Evolutionary conservation across 1,140 invertebrate genomes (phyloP), one percentile per base, ranked within the genome.

Genomic region (Drosophila melanogaster): DNA sequence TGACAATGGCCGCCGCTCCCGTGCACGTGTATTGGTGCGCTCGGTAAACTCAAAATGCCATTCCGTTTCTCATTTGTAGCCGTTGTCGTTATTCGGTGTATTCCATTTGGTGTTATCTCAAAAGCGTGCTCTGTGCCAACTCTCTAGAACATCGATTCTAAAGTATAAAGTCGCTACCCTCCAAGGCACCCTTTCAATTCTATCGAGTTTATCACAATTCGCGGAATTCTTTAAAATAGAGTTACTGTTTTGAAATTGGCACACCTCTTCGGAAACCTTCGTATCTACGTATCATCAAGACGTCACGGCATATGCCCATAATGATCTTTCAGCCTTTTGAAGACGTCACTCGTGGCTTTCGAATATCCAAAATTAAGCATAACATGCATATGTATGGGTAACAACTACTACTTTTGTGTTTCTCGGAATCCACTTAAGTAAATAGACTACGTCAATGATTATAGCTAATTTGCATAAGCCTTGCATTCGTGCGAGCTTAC

Each of bases 1-100:
- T 84, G 61, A 64, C 73, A 87, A 86, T 86, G 81, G 83, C 79
- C 51, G 81, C 81, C 81, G 78, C 66, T 54, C 41, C 44, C 70
- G 70, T 38, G 44, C 6, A 61, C 14, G 17, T 54, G 83, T 86
- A 79, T 86, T 81, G 47, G 79, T 81, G 79, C 65, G 83, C 81
- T 86, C 83, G 86, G 74, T 55, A 74, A 61, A 53, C 57, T 51
- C 54, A 12, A 14, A 51, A 38, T 65, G 54, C 59, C 59, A 62
- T 64, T 64, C 37, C n/a, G 47, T 38, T 64, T 53, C 59, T 55
- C 49, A 51, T 53, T 69, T 74, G 43, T 59, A 67, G 47, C 65
- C 41, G 53, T 53, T 67, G 74, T 49, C 51, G 46, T 51, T n/a
- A 15, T 7, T 40, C 37, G 14, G 14, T 40, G 4, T n/a, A 47